Evolutionary conservation across 2,797 vertebrate species (phyloP).

Genomic region (Myotis planiceps): DNA sequence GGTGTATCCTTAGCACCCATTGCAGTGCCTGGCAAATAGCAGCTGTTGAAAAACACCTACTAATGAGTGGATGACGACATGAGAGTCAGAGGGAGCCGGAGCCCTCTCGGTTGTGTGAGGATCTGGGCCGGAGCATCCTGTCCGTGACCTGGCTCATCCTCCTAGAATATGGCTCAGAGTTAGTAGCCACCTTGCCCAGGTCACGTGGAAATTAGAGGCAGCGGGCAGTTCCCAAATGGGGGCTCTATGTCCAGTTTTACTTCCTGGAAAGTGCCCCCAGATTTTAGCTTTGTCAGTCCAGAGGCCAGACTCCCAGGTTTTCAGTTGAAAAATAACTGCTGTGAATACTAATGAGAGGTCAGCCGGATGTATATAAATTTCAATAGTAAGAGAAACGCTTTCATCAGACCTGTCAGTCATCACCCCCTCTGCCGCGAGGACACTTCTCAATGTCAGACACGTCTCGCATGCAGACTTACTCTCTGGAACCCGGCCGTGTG

Average conservation of each 20-base stretch:
- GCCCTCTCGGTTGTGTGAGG: not conserved
- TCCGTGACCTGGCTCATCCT: rapidly evolving
- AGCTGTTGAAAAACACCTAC: not conserved
- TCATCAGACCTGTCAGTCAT: slow-evolving; percentile 65
- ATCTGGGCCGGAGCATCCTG: not conserved
- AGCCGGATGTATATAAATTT: slow-evolving; percentile 56
- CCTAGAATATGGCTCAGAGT: not conserved
- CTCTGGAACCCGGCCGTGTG: not conserved
- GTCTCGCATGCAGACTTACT: not conserved
- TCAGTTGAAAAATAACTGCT: slow-evolving; percentile 55
- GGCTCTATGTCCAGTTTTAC: not conserved
- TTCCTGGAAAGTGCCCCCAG: not conserved
- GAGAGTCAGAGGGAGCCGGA: not conserved
- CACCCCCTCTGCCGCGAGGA: not conserved
- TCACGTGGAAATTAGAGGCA: not conserved
- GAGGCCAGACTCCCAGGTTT: not conserved
- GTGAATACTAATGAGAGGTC: slow-evolving; percentile 50
- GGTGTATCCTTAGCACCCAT: not conserved
- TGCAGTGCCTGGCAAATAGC: not conserved
- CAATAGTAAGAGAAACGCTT: slow-evolving; percentile 63
- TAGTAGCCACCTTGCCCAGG: not conserved
- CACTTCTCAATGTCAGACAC: not conserved
- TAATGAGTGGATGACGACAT: rapidly evolving
- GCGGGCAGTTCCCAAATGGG: not conserved
- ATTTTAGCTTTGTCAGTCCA: not conserved